Evolutionary conservation across 2,888 invertebrate species (phyloP).

Genomic region (Tenthredo scrophulariae): DNA sequence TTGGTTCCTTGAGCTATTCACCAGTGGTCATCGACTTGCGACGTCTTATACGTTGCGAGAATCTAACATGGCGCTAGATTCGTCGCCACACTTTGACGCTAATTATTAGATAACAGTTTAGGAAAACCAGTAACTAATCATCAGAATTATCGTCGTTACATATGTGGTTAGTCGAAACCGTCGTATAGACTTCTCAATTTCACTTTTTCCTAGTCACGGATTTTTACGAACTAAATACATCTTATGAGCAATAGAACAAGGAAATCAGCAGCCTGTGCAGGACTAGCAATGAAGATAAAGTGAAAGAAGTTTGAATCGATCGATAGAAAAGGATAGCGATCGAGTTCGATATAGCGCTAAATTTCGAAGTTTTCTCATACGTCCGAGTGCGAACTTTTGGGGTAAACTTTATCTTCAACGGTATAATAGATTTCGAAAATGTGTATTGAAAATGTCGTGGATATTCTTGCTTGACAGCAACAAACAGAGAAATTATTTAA

Average conservation of each 20-base stretch:
- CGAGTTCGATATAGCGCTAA: not conserved
- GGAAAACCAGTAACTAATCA: not conserved
- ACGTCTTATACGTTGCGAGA: conserved; percentile 12
- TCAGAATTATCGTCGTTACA: not conserved
- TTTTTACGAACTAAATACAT: too few relatives aligned
- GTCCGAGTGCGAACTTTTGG: too few relatives aligned
- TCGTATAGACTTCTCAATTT: too few relatives aligned
- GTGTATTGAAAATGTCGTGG: too few relatives aligned
- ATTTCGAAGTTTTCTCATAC: not conserved
- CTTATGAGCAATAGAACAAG: not conserved
- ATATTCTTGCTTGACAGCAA: too few relatives aligned
- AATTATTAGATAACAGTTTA: not conserved
- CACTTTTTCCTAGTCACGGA: too few relatives aligned
- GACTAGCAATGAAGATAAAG: not conserved
- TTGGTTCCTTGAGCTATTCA: conserved; percentile 36
- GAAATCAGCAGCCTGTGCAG: not conserved
- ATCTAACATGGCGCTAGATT: not conserved
- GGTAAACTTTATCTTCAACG: not conserved
- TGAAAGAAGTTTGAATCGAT: not conserved
- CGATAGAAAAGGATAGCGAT: not conserved
- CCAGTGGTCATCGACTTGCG: conserved; percentile 60
- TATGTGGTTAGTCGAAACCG: not conserved
- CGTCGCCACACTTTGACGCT: not conserved
- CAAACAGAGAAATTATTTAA: not conserved
- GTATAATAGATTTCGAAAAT: too few relatives aligned